Evolutionary conservation across 2,888 invertebrate genomes (phyloP).

Genomic region (Stenolophus ochropezus): DNA sequence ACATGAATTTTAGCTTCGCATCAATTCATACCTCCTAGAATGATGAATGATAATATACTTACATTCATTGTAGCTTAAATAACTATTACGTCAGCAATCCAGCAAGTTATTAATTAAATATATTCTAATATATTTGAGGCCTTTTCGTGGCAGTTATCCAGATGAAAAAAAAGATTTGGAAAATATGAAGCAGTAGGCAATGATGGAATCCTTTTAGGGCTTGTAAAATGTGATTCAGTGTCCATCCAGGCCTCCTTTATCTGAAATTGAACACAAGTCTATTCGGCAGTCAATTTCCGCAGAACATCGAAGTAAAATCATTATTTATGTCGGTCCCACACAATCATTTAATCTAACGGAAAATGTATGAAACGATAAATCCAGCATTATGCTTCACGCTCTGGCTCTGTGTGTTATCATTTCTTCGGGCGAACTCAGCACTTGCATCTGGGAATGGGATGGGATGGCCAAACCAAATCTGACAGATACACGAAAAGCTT

Average conservation of each 20-base stretch:
- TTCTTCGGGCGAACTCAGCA: slow-evolving; percentile 13
- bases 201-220: no score
- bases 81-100: no score
- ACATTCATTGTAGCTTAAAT: no score
- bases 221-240: neutral
- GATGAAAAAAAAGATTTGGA: no score
- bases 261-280: slow-evolving; percentile 16
- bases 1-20: no score
- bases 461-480: slow-evolving; percentile 32
- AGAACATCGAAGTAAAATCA: slow-evolving; percentile 10
- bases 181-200: no score
- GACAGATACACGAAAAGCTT: slow-evolving; percentile 39
- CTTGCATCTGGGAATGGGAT: slow-evolving; percentile 32
- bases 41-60: no score
- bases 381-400: slow-evolving; percentile 47
- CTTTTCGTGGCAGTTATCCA: no score
- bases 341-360: slow-evolving; percentile 48
- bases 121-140: no score
- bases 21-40: no score
- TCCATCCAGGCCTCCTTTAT: neutral
- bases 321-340: slow-evolving; percentile 14
- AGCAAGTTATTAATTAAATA: no score
- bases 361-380: slow-evolving; percentile 56
- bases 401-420: slow-evolving; percentile 54
- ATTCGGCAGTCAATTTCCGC: slow-evolving; percentile 13